Evolutionary conservation across 2,113 vertebrate species (phyloP), one percentile per base, ranked within the genome.

Genomic region (Sporophila hypoxantha): DNA sequence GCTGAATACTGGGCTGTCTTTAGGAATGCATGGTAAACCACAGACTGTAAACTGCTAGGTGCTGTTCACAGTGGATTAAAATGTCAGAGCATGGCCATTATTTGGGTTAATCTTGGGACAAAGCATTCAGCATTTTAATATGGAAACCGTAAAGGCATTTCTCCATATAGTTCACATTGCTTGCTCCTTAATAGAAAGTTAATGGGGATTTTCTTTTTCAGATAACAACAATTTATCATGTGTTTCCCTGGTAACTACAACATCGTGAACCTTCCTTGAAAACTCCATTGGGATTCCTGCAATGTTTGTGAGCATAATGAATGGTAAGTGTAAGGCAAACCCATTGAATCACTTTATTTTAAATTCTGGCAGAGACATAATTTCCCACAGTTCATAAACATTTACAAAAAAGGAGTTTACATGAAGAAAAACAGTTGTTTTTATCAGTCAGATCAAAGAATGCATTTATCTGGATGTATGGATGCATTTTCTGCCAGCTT

Each of bases 371-470:
- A 95, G 90, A 80, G 89, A 91, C 78, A 70, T 93, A 90, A 93
- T 95, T 95, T 95, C 89, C 93, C 74, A 76, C 87, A 83, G 82
- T 91, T 95, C 94, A 95, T 95, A 95, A 95, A 93, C 93, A 93
- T 94, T 95, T 94, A 92, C 41, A 47, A 86, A 95, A 88, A 81
- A 74, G 56, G 64, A 84, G 77, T 92, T 93, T 93, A 93, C 90
- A 93, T 55, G 83, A 47, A 93, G 80, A 89, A 94, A 94, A 93
- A 10, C 65, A 82, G 85, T 90, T 94, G 91, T 92, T 94, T 93
- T 91, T 90, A 93, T 92, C 80, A 49, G 30, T 60, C 49, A 79
- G 93, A 95, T 95, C 92, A 96, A 96, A 95, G 88, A 87, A 82
- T 42, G 30, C 5, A 0, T 93, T 95, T 95, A 93, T 93, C 89